These are phyloP conservation scores for Propithecus deckenii DNA, from an alignment of 2,797 vertebrate genomes.

Conservation along the genomic window DNA sequence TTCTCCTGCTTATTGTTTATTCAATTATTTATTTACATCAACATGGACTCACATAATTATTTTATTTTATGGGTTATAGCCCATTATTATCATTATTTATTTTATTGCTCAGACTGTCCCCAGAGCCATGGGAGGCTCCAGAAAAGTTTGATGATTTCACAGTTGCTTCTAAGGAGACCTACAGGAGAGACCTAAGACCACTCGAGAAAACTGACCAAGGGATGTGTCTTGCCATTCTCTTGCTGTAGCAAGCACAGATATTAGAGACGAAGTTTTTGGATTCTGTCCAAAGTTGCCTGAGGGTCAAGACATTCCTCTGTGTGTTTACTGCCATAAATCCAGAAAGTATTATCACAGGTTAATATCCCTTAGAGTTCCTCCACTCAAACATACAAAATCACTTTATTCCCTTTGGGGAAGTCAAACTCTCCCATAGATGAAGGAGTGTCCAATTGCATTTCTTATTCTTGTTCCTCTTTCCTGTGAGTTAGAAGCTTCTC, in stretches of 20 bases:
- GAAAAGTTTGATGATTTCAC: neutral
- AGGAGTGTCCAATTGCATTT: neutral
- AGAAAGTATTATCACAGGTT: neutral
- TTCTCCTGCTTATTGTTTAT: neutral
- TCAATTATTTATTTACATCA: conserved; percentile 19
- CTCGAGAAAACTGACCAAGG: neutral
- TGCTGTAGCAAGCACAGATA: neutral
- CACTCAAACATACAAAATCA: conserved; percentile 20
- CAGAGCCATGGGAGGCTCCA: neutral
- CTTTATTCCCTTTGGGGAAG: neutral
- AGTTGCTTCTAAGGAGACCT: neutral
- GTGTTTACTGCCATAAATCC: neutral
- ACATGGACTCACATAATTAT: neutral
- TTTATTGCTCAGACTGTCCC: neutral
- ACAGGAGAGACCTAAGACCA: neutral
- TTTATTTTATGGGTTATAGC: neutral
- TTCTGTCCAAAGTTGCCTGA: neutral
- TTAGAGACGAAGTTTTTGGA: neutral
- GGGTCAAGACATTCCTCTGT: conserved; percentile 3
- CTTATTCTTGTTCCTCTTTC: neutral
- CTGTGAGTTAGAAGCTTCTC: neutral
- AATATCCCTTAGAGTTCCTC: conserved; percentile 3
- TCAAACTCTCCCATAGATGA: neutral
- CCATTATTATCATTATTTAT: neutral
- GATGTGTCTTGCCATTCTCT: neutral